A percentile compares a stretch with the other conserved stretches of the same genome.
Evolutionary conservation across 2,113 vertebrate genomes (phyloP).

Genomic region (Bambusicola thoracicus): DNA sequence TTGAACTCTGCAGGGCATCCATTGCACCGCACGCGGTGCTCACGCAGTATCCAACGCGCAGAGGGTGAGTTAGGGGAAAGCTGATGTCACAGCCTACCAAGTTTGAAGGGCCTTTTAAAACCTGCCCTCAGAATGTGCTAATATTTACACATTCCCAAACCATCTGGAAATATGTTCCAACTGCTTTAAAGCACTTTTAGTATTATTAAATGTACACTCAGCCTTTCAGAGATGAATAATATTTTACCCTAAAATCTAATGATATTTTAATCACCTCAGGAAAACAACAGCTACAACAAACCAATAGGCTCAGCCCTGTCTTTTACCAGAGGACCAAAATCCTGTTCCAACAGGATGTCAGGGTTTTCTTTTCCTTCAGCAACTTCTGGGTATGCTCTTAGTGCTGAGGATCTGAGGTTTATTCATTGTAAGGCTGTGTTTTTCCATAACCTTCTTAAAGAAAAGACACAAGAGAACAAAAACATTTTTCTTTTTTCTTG

Average conservation of each 20-base stretch:
- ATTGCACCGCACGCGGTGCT: neutral
- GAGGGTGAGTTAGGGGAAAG: slow-evolving; percentile 17
- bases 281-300: neutral
- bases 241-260: slow-evolving; percentile 36
- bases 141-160: slow-evolving; percentile 53
- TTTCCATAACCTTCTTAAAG: neutral
- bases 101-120: slow-evolving; percentile 52
- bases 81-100: slow-evolving; percentile 29
- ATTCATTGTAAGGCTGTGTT: neutral
- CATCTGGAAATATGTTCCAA: slow-evolving; percentile 58
- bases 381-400: neutral
- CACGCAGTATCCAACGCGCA: neutral
- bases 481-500: neutral
- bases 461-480: neutral
- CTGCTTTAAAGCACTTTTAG: slow-evolving; percentile 52
- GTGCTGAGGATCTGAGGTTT: neutral
- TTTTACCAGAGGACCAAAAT: neutral
- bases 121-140: slow-evolving; percentile 42
- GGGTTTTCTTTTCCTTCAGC: neutral
- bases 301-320: neutral
- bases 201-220: slow-evolving; percentile 42
- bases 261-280: slow-evolving; percentile 7
- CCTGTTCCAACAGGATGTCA: neutral
- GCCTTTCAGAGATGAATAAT: neutral
- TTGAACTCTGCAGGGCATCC: slow-evolving; percentile 17